These are phyloP conservation scores for Leucoptera coffeella DNA, from an alignment of 2,888 invertebrate species.

Conservation along the genomic window DNA sequence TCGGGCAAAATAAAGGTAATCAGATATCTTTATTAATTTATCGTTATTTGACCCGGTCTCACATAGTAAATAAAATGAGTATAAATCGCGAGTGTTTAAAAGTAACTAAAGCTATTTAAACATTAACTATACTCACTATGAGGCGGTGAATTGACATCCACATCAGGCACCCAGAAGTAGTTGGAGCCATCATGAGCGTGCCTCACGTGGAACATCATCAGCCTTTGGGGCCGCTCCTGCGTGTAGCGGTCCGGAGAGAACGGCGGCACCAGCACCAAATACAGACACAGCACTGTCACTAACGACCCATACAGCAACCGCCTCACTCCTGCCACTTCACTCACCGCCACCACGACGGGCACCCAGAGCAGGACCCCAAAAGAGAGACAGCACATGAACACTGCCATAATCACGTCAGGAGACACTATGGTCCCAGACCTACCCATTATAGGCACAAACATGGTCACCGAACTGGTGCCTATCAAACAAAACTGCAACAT, in stretches of 20 bases:
- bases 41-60: no score
- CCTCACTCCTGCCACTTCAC: no score
- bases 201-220: constrained; percentile 61
- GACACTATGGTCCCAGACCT: constrained; percentile 64
- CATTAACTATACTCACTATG: no score
- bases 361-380: no score
- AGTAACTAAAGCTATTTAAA: no score
- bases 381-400: not conserved
- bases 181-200: constrained; percentile 36
- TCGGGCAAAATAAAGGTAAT: no score
- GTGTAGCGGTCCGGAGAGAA: constrained; percentile 73
- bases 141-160: constrained; percentile 70
- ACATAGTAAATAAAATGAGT: no score
- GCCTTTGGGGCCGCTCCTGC: constrained; percentile 57
- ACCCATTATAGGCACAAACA: constrained; percentile 79
- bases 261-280: constrained; percentile 33
- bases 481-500: constrained; percentile 65
- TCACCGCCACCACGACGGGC: not conserved
- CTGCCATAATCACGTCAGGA: constrained; percentile 51
- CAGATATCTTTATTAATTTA: no score
- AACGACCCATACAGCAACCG: no score
- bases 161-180: constrained; percentile 64
- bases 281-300: no score
- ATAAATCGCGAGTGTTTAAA: no score
- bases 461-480: constrained; percentile 60